Base-by-base conservation (phyloP, 1,140 invertebrate species). In the Meloidogyne exigua region DNA sequence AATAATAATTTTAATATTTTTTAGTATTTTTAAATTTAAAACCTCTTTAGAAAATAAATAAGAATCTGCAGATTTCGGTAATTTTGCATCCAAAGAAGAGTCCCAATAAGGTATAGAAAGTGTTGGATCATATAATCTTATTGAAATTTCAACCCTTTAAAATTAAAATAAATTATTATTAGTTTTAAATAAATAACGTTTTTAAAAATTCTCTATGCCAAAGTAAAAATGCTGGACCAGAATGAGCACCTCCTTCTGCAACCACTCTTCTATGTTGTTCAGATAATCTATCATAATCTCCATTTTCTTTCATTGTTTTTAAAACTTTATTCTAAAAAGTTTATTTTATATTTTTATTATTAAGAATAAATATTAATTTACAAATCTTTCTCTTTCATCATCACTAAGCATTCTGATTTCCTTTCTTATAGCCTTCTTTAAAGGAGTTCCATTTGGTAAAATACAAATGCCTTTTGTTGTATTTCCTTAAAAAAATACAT, bases 281-380 rank as follows among this genome's bases (percentile, higher is more conserved):
- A 26, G 69, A 32, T 15, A 71, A 26, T 10, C 69, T 44, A n/a
- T 71, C 69, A 28, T 71, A 71, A n/a, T 71, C 69, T 42, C 85
- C 85, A 66, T 65, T 86, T 15, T 81, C 71, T 70, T 89, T 89
- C 12, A 89, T 76, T 57, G 79, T 68, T 26, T 82, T 83, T 2
- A 89, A 23, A 11, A 88, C 88, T 42, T 79, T 75, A 77, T 89
- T 88, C 71, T 72, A 15, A 44, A 72, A 12, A 23, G 1, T 44
- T 44, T 44, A 2, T 44, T 44, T 1, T 9, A 42, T 42, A 42
- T 75, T 25, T 42, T 36, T 76, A 2, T 32, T 32, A 3, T 32
- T 32, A 3, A 3, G 77, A n/a, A 15, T 13, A n/a, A 49, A 57
- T 11, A 23, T 64, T 2, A 64, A 26, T 72, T n/a, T 72, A 72